Conservation (phyloP, 2,113 vertebrate genomes). For the Axis porcinus region DNA sequence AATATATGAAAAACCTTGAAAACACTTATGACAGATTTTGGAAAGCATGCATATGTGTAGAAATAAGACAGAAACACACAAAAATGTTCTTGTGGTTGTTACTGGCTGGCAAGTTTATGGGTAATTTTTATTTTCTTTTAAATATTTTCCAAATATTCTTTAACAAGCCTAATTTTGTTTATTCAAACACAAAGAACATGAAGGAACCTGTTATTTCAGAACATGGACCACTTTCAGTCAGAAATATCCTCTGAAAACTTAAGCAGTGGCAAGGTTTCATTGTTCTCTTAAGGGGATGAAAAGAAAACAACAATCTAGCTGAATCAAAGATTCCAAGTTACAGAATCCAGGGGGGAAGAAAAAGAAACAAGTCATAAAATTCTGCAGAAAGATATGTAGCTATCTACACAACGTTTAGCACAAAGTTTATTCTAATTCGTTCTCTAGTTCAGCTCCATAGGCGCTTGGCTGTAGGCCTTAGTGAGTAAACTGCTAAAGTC, state of each 20-base stretch:
- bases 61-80: constrained; percentile 10
- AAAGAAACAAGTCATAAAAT: neutral
- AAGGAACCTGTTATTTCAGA: constrained; percentile 28
- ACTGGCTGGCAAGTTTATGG: neutral
- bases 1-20: constrained; percentile 17
- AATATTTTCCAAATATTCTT: constrained; percentile 22
- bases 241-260: neutral
- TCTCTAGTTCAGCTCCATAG: neutral
- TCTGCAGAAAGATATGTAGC: neutral
- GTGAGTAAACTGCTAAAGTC: neutral
- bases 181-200: constrained; percentile 11
- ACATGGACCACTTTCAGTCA: neutral
- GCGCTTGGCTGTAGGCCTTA: neutral
- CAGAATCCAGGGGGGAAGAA: fast-evolving
- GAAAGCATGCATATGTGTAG: neutral
- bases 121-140: constrained; percentile 28
- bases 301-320: neutral
- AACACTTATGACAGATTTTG: neutral
- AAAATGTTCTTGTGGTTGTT: neutral
- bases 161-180: neutral
- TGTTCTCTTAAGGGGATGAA: neutral
- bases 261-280: neutral
- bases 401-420: neutral
- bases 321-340: constrained; percentile 19
- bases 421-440: neutral